These are phyloP conservation scores for Parazoanthus swiftii DNA, from an alignment of 92 coral and sea anemone species.

Conservation along the genomic window DNA sequence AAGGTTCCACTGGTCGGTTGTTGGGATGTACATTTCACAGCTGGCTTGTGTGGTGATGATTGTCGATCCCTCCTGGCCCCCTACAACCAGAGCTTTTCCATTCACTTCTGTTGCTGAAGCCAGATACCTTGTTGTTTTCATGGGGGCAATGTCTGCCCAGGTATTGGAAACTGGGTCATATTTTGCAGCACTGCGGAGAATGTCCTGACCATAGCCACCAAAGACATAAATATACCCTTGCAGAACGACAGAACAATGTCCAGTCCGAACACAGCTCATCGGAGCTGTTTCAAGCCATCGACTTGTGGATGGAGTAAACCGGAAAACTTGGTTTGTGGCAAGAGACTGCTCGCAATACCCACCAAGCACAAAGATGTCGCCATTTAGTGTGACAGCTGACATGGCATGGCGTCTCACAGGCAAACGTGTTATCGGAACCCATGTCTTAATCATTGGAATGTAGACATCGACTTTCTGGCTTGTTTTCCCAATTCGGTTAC, in stretches of 20 bases:
- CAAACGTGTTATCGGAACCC: conserved; percentile 57
- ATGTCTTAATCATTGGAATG: conserved; percentile 58
- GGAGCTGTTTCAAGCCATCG: conserved; percentile 69
- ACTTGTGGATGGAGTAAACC: conserved; percentile 68
- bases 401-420: conserved; percentile 53
- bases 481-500: conserved; percentile 50
- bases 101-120: conserved; percentile 62
- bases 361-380: conserved; percentile 65
- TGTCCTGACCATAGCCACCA: conserved; percentile 74
- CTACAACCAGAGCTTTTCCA: conserved; percentile 66
- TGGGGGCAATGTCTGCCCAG: conserved; percentile 63
- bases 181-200: conserved; percentile 56
- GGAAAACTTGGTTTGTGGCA: conserved; percentile 59
- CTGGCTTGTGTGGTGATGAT: conserved; percentile 60
- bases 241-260: conserved; percentile 66
- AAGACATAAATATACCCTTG: conserved; percentile 62
- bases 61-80: conserved; percentile 60
- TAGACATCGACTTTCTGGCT: conserved; percentile 62
- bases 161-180: conserved; percentile 50
- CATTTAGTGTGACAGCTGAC: conserved; percentile 71
- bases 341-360: conserved; percentile 65
- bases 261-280: conserved; percentile 70
- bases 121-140: conserved; percentile 58
- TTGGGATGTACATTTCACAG: conserved; percentile 74
- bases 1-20: conserved; percentile 60